Evolutionary conservation across 2,113 vertebrate genomes (phyloP).

Genomic region (Pachyramphus minor): DNA sequence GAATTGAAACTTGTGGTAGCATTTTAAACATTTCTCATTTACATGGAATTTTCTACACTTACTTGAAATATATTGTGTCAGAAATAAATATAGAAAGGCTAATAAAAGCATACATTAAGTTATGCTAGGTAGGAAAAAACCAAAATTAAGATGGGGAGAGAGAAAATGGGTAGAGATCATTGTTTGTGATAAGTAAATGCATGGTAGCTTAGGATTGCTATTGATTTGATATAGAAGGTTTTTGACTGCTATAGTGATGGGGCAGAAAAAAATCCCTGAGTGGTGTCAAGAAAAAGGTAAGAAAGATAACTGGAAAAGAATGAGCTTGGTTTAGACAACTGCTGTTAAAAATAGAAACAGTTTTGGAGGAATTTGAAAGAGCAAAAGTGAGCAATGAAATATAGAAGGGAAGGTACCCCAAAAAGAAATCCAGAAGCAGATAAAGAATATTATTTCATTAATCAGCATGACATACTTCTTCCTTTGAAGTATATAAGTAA

Average conservation of each 20-base stretch:
- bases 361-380: neutral
- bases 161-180: neutral
- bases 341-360: neutral
- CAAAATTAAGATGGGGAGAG: neutral
- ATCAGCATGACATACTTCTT: neutral
- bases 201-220: neutral
- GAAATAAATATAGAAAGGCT: neutral
- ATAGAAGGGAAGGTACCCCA: neutral
- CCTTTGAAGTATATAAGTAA: neutral
- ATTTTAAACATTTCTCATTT: neutral
- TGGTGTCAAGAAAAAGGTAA: neutral
- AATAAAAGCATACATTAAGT: neutral
- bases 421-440: neutral
- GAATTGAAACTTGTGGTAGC: neutral
- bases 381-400: neutral
- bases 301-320: neutral
- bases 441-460: neutral
- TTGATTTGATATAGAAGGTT: neutral
- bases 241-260: neutral
- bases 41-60: neutral
- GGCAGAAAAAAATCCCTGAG: neutral
- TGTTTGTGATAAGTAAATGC: neutral
- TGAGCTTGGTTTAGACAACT: neutral
- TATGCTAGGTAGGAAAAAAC: fast-evolving
- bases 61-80: neutral